A percentile compares a stretch with the other conserved stretches of the same genome.
phyloP scores from a whole-genome alignment of 2,888 invertebrate genomes.

The Cosmia trapezina region DNA sequence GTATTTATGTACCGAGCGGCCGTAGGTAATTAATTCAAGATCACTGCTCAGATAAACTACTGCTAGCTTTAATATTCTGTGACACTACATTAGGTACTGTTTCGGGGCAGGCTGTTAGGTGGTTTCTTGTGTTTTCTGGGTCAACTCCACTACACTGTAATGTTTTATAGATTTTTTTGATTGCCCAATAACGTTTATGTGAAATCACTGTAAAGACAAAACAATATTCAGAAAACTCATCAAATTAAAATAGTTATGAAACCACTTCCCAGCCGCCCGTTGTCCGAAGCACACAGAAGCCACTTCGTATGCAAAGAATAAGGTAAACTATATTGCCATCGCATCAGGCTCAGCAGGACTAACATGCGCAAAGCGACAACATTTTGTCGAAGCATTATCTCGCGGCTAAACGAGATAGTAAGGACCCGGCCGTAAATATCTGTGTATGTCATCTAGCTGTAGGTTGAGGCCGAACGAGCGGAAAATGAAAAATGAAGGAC shows the following conservation, averaged over 20 bases:
- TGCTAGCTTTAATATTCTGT: too few relatives aligned
- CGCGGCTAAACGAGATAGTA: not conserved
- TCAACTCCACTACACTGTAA: not conserved
- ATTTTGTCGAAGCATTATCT: not conserved
- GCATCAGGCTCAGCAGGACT: constrained; percentile 12
- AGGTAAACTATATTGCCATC: constrained; percentile 63
- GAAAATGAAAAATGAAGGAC: not conserved
- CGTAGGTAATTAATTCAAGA: too few relatives aligned
- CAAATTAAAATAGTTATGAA: not conserved
- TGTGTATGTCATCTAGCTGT: too few relatives aligned
- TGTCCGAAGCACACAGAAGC: constrained; percentile 52
- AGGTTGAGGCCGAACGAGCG: not conserved
- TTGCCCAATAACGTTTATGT: not conserved
- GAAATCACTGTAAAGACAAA: not conserved
- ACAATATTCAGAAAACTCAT: not conserved
- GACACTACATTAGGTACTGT: constrained; percentile 43
- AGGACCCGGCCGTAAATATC: not conserved
- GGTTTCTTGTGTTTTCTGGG: not conserved
- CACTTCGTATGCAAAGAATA: constrained; percentile 58
- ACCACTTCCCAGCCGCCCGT: constrained; percentile 31
- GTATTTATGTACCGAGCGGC: too few relatives aligned
- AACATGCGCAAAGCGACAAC: not conserved
- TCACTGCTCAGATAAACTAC: too few relatives aligned
- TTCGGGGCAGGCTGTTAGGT: constrained; percentile 18
- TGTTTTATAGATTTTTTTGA: not conserved